Conservation (phyloP, 2,113 vertebrate genomes). For the Fukomys damarensis region DNA sequence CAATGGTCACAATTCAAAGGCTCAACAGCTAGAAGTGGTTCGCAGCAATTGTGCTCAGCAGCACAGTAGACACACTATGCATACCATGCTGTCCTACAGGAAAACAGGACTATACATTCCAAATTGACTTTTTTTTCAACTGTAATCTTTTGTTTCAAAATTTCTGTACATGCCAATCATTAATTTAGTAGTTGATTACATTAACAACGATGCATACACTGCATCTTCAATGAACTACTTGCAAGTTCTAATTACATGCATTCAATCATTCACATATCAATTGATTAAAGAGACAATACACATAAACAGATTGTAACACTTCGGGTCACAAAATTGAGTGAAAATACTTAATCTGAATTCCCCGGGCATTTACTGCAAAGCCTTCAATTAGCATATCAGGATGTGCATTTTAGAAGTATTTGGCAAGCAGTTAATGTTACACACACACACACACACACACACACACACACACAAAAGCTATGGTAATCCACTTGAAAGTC, state of each 20-base stretch:
- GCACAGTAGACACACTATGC: background rate
- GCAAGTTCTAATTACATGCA: conserved; percentile 45
- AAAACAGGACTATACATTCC: background rate
- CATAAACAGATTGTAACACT: background rate
- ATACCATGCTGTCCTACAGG: background rate
- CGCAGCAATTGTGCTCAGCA: background rate
- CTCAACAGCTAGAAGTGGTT: background rate
- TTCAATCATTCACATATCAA: conserved; percentile 39
- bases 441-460: no score
- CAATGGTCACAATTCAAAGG: background rate
- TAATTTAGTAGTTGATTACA: background rate
- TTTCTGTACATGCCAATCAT: background rate
- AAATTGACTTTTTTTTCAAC: conserved; percentile 43
- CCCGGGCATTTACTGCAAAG: conserved; percentile 22
- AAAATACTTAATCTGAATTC: conserved; percentile 12
- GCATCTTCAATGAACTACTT: background rate
- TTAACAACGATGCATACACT: conserved; percentile 8
- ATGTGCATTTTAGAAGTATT: background rate
- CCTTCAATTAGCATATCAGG: background rate
- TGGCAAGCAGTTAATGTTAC: conserved; percentile 19
- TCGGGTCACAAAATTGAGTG: conserved; percentile 17
- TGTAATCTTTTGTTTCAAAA: background rate
- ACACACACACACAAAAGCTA: conserved; percentile 49
- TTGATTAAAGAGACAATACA: conserved; percentile 56
- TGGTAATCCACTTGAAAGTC: background rate